Conservation (phyloP, 2,797 vertebrate genomes). For the Typhlichthys subterraneus region DNA sequence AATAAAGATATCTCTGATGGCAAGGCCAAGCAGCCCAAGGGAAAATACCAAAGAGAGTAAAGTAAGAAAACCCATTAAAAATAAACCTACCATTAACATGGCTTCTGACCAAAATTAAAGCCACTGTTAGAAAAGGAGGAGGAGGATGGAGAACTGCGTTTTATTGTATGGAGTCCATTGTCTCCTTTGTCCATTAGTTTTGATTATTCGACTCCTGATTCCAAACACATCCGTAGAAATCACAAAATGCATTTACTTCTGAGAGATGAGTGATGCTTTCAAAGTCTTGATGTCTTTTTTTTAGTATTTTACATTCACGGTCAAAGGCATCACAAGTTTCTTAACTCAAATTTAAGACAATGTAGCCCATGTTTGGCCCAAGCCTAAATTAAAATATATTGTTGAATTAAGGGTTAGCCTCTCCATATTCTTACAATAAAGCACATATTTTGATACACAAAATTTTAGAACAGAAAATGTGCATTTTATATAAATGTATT, state of each 20-base stretch:
- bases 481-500: no score
- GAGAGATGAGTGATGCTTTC: constrained; percentile 41
- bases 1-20: constrained; percentile 64
- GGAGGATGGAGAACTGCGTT: no score
- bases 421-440: no score
- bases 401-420: no score
- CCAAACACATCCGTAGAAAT: constrained; percentile 60
- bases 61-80: constrained; percentile 63
- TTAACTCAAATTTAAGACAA: not conserved
- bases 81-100: constrained; percentile 64
- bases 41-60: constrained; percentile 63
- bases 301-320: constrained; percentile 21
- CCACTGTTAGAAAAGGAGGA: not conserved
- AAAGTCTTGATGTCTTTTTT: constrained; percentile 27
- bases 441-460: no score
- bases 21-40: constrained; percentile 73
- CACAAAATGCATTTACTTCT: constrained; percentile 55
- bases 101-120: constrained; percentile 42
- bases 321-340: constrained; percentile 27
- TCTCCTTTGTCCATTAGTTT: not conserved
- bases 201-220: constrained; percentile 36
- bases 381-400: no score
- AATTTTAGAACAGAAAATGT: no score
- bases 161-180: not conserved
- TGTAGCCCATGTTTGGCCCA: not conserved